Evolutionary conservation across 1,140 invertebrate species (phyloP).

Genomic region (Drosophila pachea): DNA sequence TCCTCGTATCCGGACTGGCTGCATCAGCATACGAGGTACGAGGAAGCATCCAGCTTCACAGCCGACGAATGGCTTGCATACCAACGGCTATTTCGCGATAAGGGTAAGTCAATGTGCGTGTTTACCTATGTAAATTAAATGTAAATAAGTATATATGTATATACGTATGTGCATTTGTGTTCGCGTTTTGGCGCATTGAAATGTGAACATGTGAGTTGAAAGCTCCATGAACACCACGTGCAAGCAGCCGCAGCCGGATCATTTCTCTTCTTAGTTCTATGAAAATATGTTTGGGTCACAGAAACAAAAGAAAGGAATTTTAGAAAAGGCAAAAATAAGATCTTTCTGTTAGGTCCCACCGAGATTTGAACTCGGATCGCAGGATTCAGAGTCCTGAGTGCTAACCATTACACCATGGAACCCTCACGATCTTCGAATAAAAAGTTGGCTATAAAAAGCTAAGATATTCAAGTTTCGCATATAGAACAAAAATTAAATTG

Average conservation of each 20-base stretch:
- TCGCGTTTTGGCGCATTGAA: slow-evolving; percentile 11
- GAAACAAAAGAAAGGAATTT: not conserved
- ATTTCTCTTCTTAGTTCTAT: not conserved
- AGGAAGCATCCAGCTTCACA: slow-evolving; percentile 32
- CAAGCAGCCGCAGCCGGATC: not conserved
- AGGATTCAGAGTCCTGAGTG: slow-evolving; percentile 94
- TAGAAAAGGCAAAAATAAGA: not conserved
- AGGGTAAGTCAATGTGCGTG: slow-evolving; percentile 81
- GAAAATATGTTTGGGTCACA: not conserved
- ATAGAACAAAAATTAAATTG: not conserved
- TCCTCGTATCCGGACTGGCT: slow-evolving; percentile 56
- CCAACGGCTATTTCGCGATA: slow-evolving; percentile 84
- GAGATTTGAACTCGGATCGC: slow-evolving; percentile 88
- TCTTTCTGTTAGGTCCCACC: slow-evolving; percentile 24
- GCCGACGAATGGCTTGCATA: slow-evolving; percentile 87
- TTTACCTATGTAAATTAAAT: not conserved
- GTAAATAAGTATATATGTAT: not conserved
- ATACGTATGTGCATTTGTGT: not conserved
- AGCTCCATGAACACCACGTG: slow-evolving; percentile 21
- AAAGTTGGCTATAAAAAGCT: not conserved
- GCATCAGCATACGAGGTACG: slow-evolving; percentile 25
- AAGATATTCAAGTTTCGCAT: not conserved
- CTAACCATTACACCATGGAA: slow-evolving; percentile 94
- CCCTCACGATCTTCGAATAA: slow-evolving; percentile 14
- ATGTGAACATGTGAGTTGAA: slow-evolving; percentile 4